Evolutionary conservation across 2,797 vertebrate genomes (phyloP).

Genomic region (Cyprinodon diabolis): DNA sequence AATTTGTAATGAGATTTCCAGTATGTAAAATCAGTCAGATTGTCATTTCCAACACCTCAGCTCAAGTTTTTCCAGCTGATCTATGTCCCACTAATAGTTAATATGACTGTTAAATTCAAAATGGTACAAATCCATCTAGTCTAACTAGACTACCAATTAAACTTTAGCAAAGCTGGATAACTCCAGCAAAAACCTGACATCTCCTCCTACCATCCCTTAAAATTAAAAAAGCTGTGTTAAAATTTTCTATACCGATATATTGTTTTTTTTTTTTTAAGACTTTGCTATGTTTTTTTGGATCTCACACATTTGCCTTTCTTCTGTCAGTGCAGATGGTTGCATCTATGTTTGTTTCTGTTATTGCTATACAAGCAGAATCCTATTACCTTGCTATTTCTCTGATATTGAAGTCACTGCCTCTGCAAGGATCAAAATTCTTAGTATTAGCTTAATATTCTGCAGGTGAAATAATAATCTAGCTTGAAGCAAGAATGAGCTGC

Average conservation of each 20-base stretch:
- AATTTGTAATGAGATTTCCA: not conserved
- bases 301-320: not conserved
- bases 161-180: not conserved
- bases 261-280: not conserved
- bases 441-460: conserved; percentile 9
- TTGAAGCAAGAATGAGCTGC: not conserved
- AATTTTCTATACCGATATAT: not conserved
- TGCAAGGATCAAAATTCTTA: not conserved
- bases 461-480: conserved; percentile 7
- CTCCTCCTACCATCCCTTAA: not conserved
- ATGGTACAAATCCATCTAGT: no score
- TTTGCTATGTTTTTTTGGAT: no score
- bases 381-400: not conserved
- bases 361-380: not conserved
- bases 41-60: no score
- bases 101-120: not conserved
- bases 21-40: not conserved
- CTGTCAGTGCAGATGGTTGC: not conserved
- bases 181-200: not conserved
- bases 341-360: not conserved
- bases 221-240: not conserved
- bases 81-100: not conserved
- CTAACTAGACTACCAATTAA: not conserved
- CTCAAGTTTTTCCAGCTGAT: not conserved
- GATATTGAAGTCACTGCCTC: not conserved